Evolutionary conservation across 2,888 invertebrate species (phyloP).

Genomic region (Caenorhabditis panamensis): DNA sequence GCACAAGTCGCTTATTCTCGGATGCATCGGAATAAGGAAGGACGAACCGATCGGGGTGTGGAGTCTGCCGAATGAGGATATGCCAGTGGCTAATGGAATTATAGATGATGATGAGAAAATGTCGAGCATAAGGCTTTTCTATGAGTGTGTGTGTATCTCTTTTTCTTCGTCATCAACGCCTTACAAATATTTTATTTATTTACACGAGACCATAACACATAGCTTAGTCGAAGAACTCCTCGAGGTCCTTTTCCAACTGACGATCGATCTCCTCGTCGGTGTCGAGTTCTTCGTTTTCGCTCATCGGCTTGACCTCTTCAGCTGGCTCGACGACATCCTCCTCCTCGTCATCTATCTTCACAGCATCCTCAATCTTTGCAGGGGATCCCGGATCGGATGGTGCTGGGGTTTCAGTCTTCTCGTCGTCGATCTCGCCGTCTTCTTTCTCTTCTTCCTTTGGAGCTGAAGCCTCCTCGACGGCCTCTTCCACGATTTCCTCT

Average conservation of each 20-base stretch:
- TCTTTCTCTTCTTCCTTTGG: conserved; percentile 9
- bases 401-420: neutral
- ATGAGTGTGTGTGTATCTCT: neutral
- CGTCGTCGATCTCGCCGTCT: neutral
- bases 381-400: conserved; percentile 1
- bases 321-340: conserved; percentile 2
- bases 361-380: neutral
- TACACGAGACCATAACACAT: conserved; percentile 6
- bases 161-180: conserved; percentile 19
- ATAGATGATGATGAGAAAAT: conserved; percentile 43
- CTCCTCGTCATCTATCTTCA: neutral
- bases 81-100: conserved; percentile 43
- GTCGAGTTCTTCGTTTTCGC: conserved; percentile 9
- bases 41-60: neutral
- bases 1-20: conserved; percentile 7
- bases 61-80: conserved; percentile 12
- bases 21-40: neutral
- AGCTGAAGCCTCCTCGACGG: too few relatives aligned
- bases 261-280: conserved; percentile 47
- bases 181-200: conserved; percentile 22
- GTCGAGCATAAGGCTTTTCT: too few relatives aligned
- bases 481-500: neutral
- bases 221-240: conserved; percentile 20
- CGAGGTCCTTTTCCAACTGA: conserved; percentile 39
- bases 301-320: neutral